Evolutionary conservation across 2,797 vertebrate genomes (phyloP).

Genomic region (Falco peregrinus): DNA sequence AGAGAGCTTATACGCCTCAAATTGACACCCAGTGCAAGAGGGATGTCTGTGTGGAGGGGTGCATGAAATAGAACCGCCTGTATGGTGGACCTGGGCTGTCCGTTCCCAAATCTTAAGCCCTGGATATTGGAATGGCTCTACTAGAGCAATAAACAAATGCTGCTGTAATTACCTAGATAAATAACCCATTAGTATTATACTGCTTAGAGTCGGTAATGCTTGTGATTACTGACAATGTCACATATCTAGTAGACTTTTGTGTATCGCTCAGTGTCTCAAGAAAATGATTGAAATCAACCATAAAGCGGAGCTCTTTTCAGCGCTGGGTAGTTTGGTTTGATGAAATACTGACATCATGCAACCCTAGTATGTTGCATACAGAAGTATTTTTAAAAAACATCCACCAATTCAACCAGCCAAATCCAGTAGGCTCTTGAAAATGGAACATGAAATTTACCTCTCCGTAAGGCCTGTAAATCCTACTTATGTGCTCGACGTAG

Average conservation of each 20-base stretch:
- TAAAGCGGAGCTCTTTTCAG: not conserved
- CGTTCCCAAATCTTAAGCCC: not conserved
- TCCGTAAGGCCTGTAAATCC: not conserved
- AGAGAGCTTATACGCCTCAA: not conserved
- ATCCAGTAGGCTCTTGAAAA: not conserved
- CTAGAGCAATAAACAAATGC: not conserved
- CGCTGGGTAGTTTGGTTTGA: not conserved
- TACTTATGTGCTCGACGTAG: not conserved
- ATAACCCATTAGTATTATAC: not conserved
- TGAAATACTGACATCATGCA: not conserved
- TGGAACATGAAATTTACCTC: not conserved
- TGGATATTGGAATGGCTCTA: not conserved
- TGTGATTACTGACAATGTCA: not conserved
- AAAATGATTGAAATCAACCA: not conserved
- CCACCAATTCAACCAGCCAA: not conserved
- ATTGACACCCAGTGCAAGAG: not conserved
- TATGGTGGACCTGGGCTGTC: not conserved
- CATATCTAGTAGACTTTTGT: not conserved
- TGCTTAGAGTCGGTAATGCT: not conserved
- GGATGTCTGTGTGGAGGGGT: not conserved
- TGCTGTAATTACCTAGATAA: not conserved
- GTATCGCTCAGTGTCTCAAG: not conserved
- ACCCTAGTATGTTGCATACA: not conserved
- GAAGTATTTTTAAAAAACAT: not conserved
- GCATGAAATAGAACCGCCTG: not conserved